These are phyloP conservation scores for Sminthurinus signatus DNA, from an alignment of 1,140 invertebrate genomes.

Conservation along the genomic window DNA sequence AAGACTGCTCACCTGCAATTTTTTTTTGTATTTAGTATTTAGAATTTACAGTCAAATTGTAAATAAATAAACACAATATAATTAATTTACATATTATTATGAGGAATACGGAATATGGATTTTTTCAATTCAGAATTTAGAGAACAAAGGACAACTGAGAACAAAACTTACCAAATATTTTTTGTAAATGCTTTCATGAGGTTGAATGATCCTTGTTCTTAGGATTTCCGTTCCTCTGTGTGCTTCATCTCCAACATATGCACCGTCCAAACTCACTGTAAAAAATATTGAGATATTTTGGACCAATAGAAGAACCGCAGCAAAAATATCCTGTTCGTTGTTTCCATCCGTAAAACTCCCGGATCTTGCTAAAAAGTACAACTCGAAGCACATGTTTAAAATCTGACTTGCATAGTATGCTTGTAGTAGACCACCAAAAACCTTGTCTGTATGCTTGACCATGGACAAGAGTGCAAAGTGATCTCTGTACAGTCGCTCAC, in stretches of 20 bases:
- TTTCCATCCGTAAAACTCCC: not conserved
- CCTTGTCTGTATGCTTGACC: constrained; percentile 25
- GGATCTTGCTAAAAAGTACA: constrained; percentile 34
- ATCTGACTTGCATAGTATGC: constrained; percentile 37
- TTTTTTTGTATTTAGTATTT: too few relatives aligned
- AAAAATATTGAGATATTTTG: constrained; percentile 38
- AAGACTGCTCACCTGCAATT: constrained; percentile 34
- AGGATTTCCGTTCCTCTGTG: constrained; percentile 28
- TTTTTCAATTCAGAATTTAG: too few relatives aligned
- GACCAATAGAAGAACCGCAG: constrained; percentile 17
- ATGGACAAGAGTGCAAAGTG: constrained; percentile 21
- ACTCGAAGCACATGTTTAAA: constrained; percentile 39
- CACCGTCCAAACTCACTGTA: constrained; percentile 31
- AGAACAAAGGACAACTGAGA: too few relatives aligned
- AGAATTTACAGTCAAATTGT: too few relatives aligned
- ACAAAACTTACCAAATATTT: constrained; percentile 33
- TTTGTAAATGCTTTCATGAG: constrained; percentile 18
- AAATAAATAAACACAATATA: not conserved
- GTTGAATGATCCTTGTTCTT: constrained; percentile 7
- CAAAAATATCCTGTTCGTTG: constrained; percentile 19
- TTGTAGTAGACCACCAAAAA: constrained; percentile 34
- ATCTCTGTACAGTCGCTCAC: constrained; percentile 20
- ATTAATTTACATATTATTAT: not conserved
- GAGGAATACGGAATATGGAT: not conserved
- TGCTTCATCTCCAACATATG: constrained; percentile 30